Percentiles rank a stretch among this genome's conserved stretches.
These are phyloP conservation scores for Tenthredo mesomela DNA, from an alignment of 2,888 invertebrate genomes.

Conservation along the genomic window DNA sequence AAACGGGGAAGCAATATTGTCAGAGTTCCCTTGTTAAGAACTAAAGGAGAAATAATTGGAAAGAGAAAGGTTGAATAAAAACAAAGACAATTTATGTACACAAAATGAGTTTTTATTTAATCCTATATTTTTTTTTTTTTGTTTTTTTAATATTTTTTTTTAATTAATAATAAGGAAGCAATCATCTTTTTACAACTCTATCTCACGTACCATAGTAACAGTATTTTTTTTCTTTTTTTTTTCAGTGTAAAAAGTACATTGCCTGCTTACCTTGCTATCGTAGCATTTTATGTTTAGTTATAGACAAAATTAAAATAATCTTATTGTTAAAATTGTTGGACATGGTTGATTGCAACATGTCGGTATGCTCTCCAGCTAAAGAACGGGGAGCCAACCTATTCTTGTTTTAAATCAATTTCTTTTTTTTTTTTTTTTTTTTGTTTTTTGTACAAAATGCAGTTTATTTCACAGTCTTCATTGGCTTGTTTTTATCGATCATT, in stretches of 20 bases:
- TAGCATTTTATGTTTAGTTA: constrained; percentile 68
- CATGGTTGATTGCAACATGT: constrained; percentile 59
- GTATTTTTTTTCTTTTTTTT: constrained; percentile 52
- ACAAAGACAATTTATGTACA: constrained; percentile 65
- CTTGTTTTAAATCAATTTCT: constrained; percentile 64
- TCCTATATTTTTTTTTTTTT: constrained; percentile 38
- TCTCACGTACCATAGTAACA: constrained; percentile 66
- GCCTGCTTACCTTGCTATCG: constrained; percentile 70
- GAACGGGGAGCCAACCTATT: constrained; percentile 54
- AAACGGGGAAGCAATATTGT: too few species aligned
- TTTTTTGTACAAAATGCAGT: constrained; percentile 66
- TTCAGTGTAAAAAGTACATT: constrained; percentile 73
- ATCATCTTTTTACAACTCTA: constrained; percentile 71
- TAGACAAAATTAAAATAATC: constrained; percentile 75
- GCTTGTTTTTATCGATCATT: constrained; percentile 55
- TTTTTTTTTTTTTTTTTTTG: constrained; percentile 58
- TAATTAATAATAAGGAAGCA: constrained; percentile 74
- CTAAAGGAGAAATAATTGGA: not conserved
- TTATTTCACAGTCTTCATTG: constrained; percentile 52
- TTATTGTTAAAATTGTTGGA: constrained; percentile 67
- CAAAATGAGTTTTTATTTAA: constrained; percentile 73
- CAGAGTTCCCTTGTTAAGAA: not conserved
- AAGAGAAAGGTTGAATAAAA: constrained; percentile 52
- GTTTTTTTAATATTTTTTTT: constrained; percentile 38
- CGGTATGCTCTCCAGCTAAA: constrained; percentile 53